These are phyloP conservation scores for Dallia pectoralis DNA, from an alignment of 2,797 vertebrate genomes.

Conservation along the genomic window DNA sequence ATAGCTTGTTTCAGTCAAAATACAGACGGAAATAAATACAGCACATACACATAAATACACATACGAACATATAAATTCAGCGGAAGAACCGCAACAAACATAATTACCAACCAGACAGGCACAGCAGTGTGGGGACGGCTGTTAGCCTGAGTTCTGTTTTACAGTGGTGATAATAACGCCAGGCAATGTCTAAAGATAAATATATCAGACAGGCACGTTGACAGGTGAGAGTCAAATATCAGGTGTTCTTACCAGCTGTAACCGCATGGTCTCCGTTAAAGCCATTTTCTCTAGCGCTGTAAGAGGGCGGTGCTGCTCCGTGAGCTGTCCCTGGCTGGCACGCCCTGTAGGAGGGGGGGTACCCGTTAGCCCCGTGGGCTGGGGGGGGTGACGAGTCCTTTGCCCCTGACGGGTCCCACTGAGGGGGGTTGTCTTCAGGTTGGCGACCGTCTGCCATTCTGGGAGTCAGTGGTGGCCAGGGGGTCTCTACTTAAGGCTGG, in stretches of 20 bases:
- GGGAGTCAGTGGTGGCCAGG: slow-evolving; percentile 42
- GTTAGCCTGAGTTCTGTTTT: background rate
- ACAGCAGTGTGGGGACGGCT: slow-evolving; percentile 30
- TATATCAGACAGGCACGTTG: background rate
- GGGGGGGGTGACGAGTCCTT: slow-evolving; percentile 79
- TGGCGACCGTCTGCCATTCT: slow-evolving; percentile 94
- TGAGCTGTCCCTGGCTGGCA: slow-evolving; percentile 72
- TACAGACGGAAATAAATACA: too few relatives aligned
- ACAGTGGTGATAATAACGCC: background rate
- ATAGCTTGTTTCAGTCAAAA: too few relatives aligned
- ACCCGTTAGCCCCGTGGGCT: slow-evolving; percentile 89
- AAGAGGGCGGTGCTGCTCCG: slow-evolving; percentile 71
- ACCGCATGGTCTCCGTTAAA: slow-evolving; percentile 94
- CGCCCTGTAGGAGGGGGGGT: slow-evolving; percentile 81
- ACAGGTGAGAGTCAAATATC: background rate
- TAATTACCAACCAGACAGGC: background rate
- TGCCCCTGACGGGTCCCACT: slow-evolving; percentile 84
- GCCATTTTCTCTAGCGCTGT: slow-evolving; percentile 88
- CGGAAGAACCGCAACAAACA: background rate
- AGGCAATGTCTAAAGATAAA: background rate
- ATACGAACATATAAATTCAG: background rate
- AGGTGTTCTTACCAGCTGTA: slow-evolving; percentile 86
- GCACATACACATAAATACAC: background rate
- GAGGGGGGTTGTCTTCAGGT: slow-evolving; percentile 85
- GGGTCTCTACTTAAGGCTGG: slow-evolving; percentile 5